Percentiles rank a stretch among this genome's conserved stretches.
These are phyloP conservation scores for Phaenicophaeus curvirostris DNA, from an alignment of 2,797 vertebrate species.

Conservation along the genomic window DNA sequence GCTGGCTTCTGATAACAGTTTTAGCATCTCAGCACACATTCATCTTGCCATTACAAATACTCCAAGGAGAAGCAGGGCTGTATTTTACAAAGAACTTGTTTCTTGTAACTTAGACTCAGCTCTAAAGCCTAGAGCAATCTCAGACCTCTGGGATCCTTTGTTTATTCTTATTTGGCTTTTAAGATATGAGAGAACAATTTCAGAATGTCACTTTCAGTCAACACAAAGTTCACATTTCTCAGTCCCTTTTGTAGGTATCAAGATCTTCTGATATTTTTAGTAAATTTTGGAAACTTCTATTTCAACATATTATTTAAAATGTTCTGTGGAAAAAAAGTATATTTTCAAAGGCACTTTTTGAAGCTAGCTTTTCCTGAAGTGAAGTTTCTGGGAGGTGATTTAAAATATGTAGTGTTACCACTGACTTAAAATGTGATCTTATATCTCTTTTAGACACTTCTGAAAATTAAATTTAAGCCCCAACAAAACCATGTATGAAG, in stretches of 20 bases:
- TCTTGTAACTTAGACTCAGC: constrained; percentile 10
- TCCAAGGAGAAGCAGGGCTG: background rate
- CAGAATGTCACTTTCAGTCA: constrained; percentile 35
- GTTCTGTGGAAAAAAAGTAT: background rate
- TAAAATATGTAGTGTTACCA: background rate
- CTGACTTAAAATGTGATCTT: background rate
- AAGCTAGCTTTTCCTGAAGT: background rate
- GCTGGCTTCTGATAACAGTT: constrained; percentile 34
- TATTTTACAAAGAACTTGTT: constrained; percentile 18
- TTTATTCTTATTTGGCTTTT: constrained; percentile 60
- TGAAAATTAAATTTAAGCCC: background rate
- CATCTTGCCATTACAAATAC: constrained; percentile 9
- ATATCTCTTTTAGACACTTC: background rate
- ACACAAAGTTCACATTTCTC: background rate
- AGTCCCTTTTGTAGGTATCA: background rate
- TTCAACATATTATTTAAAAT: background rate
- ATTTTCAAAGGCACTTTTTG: background rate
- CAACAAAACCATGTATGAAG: background rate
- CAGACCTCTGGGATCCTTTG: constrained; percentile 38
- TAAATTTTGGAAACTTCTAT: constrained; percentile 12
- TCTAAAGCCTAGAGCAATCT: constrained; percentile 45
- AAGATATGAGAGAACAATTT: constrained; percentile 42
- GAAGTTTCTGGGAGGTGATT: background rate
- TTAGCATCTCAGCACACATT: background rate
- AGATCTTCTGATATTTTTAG: constrained; percentile 9